Evolutionary conservation across 2,888 invertebrate species (phyloP).

Genomic region (Leptodirus hochenwartii): DNA sequence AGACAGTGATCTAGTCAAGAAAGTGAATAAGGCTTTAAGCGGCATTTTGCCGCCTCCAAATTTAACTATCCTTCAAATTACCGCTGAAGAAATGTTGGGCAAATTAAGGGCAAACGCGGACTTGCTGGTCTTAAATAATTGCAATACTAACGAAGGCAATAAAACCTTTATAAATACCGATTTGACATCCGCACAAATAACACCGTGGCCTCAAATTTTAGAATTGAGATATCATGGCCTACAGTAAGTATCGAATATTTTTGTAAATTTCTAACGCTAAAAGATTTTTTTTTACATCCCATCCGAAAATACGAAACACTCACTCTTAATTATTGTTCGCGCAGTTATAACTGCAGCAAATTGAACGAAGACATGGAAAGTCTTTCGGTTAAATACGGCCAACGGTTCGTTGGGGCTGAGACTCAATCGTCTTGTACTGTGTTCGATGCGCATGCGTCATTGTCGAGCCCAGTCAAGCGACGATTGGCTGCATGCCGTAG

Average conservation of each 20-base stretch:
- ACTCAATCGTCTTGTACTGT: conserved; percentile 49
- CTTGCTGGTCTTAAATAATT: conserved; percentile 17
- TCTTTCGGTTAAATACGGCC: conserved; percentile 42
- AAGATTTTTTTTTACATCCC: too few relatives aligned
- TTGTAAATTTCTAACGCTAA: conserved; percentile 12
- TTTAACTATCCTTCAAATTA: conserved; percentile 46
- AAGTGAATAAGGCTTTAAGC: conserved; percentile 38
- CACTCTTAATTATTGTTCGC: too few relatives aligned
- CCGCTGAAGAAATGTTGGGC: conserved; percentile 44
- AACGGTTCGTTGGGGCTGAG: conserved; percentile 56
- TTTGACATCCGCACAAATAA: conserved; percentile 18
- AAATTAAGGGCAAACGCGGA: conserved; percentile 20
- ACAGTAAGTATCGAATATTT: too few relatives aligned
- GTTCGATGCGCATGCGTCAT: conserved; percentile 36
- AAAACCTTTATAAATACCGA: conserved; percentile 18
- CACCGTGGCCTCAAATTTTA: conserved; percentile 41
- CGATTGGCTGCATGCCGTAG: conserved; percentile 32
- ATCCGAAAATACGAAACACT: too few relatives aligned
- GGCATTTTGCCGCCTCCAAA: conserved; percentile 62
- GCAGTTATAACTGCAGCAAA: conserved; percentile 50
- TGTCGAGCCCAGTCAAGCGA: conserved; percentile 32
- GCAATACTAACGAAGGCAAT: background rate
- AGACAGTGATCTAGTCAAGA: conserved; percentile 26
- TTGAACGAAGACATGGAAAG: conserved; percentile 52
- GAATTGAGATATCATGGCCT: conserved; percentile 49